Conservation (phyloP, 2,888 invertebrate genomes). For the Cryptus armator region DNA sequence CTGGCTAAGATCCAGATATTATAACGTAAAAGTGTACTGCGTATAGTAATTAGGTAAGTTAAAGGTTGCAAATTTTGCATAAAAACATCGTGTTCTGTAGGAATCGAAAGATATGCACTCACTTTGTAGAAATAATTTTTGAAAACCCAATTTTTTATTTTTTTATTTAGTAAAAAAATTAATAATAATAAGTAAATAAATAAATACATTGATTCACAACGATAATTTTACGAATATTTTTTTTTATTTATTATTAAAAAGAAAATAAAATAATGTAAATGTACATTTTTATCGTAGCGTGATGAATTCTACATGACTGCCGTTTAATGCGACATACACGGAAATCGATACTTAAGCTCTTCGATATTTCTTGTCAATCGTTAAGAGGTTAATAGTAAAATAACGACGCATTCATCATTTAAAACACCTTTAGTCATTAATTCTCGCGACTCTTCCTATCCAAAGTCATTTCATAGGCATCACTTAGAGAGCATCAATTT, state of each 20-base stretch:
- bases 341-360: too few species aligned
- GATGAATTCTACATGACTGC: too few species aligned
- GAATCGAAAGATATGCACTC: neutral
- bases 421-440: neutral
- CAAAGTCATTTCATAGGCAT: neutral
- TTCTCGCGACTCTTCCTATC: neutral
- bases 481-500: neutral
- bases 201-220: too few species aligned
- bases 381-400: too few species aligned
- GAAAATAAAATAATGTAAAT: too few species aligned
- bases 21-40: conserved; percentile 15
- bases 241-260: too few species aligned
- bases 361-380: too few species aligned
- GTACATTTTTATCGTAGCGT: too few species aligned
- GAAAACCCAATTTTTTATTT: neutral
- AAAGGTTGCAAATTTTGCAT: neutral
- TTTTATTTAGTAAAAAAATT: too few species aligned
- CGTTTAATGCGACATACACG: too few species aligned
- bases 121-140: neutral
- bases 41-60: conserved; percentile 15
- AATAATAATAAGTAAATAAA: too few species aligned
- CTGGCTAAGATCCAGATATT: conserved; percentile 29
- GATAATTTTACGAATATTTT: too few species aligned
- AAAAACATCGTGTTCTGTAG: neutral
- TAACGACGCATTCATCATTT: neutral